Conservation (phyloP, 2,797 vertebrate species). For the Calcarius lapponicus region DNA sequence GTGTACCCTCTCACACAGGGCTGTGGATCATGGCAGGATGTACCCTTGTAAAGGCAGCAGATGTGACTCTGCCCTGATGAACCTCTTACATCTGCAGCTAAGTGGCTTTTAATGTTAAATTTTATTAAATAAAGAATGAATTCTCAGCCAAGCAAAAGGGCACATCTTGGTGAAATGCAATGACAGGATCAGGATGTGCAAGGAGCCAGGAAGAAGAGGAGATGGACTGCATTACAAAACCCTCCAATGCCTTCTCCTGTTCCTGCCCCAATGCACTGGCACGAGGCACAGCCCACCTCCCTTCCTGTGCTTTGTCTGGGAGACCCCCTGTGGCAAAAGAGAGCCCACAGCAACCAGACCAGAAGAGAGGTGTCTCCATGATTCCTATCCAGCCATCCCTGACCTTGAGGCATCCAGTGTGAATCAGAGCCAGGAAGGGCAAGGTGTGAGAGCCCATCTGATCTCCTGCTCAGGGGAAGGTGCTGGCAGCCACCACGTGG, state of each 20-base stretch:
- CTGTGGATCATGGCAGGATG: not conserved
- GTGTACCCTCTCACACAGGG: not conserved
- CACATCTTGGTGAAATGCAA: rapidly evolving
- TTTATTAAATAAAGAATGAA: not conserved
- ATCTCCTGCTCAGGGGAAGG: slow-evolving; percentile 24
- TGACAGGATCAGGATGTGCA: rapidly evolving
- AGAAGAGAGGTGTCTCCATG: not conserved
- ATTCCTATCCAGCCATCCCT: slow-evolving; percentile 17
- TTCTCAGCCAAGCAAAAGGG: not conserved
- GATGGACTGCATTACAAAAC: not conserved
- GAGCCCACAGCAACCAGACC: not conserved
- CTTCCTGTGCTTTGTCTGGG: not conserved
- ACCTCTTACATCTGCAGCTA: not conserved
- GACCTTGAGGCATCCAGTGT: slow-evolving; percentile 22
- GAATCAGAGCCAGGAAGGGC: slow-evolving; percentile 51
- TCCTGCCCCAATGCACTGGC: not conserved
- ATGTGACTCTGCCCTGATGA: not conserved
- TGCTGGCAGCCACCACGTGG: slow-evolving; percentile 50
- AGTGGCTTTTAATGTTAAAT: not conserved
- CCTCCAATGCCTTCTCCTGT: not conserved
- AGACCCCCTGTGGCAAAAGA: not conserved
- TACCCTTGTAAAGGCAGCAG: not conserved
- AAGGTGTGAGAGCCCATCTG: slow-evolving; percentile 26
- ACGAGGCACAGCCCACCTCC: not conserved
- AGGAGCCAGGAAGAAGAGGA: not conserved